Base-by-base conservation (phyloP, 2,888 invertebrate species). In the Lathronympha strigana region DNA sequence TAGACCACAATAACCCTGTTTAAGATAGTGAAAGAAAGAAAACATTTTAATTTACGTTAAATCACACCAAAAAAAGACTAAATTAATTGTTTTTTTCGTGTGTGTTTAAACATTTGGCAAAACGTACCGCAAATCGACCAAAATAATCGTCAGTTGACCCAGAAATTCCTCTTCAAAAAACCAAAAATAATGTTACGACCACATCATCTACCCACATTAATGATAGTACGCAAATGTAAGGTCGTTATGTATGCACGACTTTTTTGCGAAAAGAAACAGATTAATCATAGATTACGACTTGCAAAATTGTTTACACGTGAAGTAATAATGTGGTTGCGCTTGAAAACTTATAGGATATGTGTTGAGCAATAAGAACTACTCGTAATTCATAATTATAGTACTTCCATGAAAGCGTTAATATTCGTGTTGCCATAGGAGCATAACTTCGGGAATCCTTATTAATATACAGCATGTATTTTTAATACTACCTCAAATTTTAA, bases 231-330 rank as follows among this genome's bases (percentile, higher is more conserved):
- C 40, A 55, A 49, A 31, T 23, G 1, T 43, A 36, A n/a, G 49
- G 13, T n/a, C 5, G 45, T 45, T 40, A 51, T 36, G 51, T 54
- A 58, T 61, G 43, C 68, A 68, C 63, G 63, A 54, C 47, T 58
- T 43, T 45, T 53, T 23, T 54, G 45, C 33, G 33, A 54, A 51
- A 54, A 45, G 19, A 28, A 28, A 23, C 25, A 40, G 31, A 63
- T 60, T 40, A 45, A 54, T 47, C 31, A 36, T 21, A 63, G 43
- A 66, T 58, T 55, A 67, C 49, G 62, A 68, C 71, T 75, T 61
- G 28, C 61, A 17, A 63, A 54, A 63, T n/a, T 51, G 33, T 53
- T 36, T 38, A 5, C 25, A 3, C 25, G 25, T 17, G 23, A 54
- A 38, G 15, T 15, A 23, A 38, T 9, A 15, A 8, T 4, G 13